Evolutionary conservation across 1,140 invertebrate genomes (phyloP).

Genomic region (Argopecten irradians): DNA sequence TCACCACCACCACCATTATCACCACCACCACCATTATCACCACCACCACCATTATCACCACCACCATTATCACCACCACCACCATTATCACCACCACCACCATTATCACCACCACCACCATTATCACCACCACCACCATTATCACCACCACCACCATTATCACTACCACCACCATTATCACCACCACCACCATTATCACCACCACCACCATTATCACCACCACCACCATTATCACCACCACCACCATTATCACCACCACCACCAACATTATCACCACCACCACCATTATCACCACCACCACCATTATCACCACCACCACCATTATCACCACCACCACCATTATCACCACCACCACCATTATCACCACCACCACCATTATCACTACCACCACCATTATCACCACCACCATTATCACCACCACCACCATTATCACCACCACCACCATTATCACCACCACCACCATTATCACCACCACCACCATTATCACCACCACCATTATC

Average conservation of each 20-base stretch:
- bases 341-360: constrained; percentile 46
- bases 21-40: too few relatives aligned
- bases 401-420: constrained; percentile 48
- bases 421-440: constrained; percentile 31
- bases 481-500: background rate
- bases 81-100: constrained; percentile 25
- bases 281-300: constrained; percentile 37
- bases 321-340: constrained; percentile 50
- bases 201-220: constrained; percentile 29
- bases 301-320: constrained; percentile 49
- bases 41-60: too few relatives aligned
- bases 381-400: constrained; percentile 47
- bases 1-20: too few relatives aligned
- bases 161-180: constrained; percentile 22
- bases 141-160: constrained; percentile 39
- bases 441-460: constrained; percentile 43
- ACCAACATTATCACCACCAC: too few relatives aligned
- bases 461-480: constrained; percentile 34
- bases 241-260: constrained; percentile 28
- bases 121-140: constrained; percentile 31
- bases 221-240: constrained; percentile 35
- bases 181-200: constrained; percentile 26
- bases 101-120: constrained; percentile 25
- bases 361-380: constrained; percentile 44
- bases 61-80: too few relatives aligned